Conservation (phyloP, 2,797 vertebrate genomes). For the Odontamblyopus rebecca region DNA sequence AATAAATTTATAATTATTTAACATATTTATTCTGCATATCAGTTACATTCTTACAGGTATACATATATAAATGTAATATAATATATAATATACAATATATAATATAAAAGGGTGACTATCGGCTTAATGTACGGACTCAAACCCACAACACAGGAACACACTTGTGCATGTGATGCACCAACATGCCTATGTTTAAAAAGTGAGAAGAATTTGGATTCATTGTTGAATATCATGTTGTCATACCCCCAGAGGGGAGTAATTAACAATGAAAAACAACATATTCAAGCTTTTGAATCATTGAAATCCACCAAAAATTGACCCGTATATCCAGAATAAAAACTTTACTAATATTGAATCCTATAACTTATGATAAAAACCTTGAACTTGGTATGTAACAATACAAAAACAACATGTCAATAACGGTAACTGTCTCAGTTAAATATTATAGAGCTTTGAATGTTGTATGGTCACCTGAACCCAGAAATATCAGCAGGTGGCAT, state of each 20-base stretch:
- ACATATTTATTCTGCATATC: neutral
- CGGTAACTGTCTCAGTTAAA: neutral
- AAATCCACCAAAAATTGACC: neutral
- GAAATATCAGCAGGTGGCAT: neutral
- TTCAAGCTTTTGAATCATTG: neutral
- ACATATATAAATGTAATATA: too few species aligned
- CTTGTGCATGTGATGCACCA: neutral
- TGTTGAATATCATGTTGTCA: neutral
- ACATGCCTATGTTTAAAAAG: neutral
- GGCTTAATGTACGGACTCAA: neutral
- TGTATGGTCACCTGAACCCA: neutral
- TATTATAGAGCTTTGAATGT: neutral
- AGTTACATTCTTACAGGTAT: neutral
- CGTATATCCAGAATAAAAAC: neutral
- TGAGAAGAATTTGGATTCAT: neutral
- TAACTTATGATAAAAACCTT: neutral
- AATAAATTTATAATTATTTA: neutral
- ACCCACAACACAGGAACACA: neutral
- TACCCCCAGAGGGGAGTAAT: neutral
- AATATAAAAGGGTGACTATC: too few species aligned
- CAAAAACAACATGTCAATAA: neutral
- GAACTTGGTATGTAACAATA: neutral
- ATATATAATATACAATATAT: too few species aligned
- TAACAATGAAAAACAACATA: neutral
- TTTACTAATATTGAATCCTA: neutral